Base-by-base conservation (phyloP, 2,888 invertebrate species). In the Dimorphilus gyrociliatus region DNA sequence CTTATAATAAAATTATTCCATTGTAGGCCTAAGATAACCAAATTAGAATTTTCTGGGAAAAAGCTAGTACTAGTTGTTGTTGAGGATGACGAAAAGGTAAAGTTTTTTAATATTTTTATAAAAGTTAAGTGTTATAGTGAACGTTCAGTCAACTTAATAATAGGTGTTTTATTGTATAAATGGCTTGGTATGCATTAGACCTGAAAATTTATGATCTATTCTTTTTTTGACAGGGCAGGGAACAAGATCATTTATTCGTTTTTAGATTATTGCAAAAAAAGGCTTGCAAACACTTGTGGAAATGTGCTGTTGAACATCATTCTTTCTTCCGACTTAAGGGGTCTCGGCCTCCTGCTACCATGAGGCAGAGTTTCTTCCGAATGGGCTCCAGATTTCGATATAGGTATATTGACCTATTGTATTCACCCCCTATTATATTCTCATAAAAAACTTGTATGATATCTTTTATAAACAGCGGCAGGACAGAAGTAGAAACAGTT, bases 261-360 rank as follows among this genome's bases (percentile, higher is more conserved):
- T 99, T 99, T 64, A 70, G 75, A 34, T 67, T 94, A 44, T 78
- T 81, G 13, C 94, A 90, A 59, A 86, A 92, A 60, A 92, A 92
- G 62, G 92, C 94, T 2, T 90, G 92, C 61, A 99, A 99, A 63
- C 97, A 99, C 66, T 69, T 99, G 41, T 99, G 97, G 97, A 99
- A 99, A 65, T 97, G 97, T 69, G 94, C 94, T 16, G 84, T 99
- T 1, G 97, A 99, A 64, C 90, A 97, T 67, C 97, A 99, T 68
- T 84, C 92, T 2, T 99, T 99, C 70, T 97, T 94, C 72, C 75
- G 97, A 40, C 69, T 97, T 32, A 74, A 53, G 29, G 48, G 48
- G 12, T 46, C 56, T 16, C 47, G 48, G 13, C 46, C 51, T 47
- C 47, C 25, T 2, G 30, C 35, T 8, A 34, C 2, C 23, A 29